A percentile compares a stretch with the other conserved stretches of the same genome.
Evolutionary conservation across 2,888 invertebrate species (phyloP).

Genomic region (Dolomedes plantarius): DNA sequence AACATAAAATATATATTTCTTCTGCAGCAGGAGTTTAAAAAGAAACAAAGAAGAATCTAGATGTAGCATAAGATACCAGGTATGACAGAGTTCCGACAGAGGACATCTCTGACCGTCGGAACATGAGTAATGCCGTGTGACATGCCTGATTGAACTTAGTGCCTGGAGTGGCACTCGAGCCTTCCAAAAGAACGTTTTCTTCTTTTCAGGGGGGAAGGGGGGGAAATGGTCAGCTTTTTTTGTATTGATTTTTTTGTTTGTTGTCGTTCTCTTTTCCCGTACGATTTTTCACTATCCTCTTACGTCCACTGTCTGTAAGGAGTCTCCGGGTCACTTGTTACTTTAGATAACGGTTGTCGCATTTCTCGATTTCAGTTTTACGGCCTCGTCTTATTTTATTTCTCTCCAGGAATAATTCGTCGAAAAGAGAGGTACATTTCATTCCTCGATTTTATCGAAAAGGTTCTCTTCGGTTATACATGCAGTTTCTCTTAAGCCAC

Average conservation of each 20-base stretch:
- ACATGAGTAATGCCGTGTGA: conserved; percentile 70
- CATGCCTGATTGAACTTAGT: conserved; percentile 69
- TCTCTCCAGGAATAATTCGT: too few relatives aligned
- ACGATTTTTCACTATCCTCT: conserved; percentile 9
- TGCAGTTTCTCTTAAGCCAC: too few relatives aligned
- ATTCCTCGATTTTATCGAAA: too few relatives aligned
- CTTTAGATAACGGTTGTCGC: conserved; percentile 22
- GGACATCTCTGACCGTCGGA: conserved; percentile 64
- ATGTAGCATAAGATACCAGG: conserved; percentile 66
- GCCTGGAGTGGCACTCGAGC: conserved; percentile 61
- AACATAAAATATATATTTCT: conserved; percentile 14
- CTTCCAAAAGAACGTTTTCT: conserved; percentile 30
- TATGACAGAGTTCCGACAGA: conserved; percentile 46
- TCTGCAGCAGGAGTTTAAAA: conserved; percentile 10
- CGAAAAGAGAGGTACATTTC: too few relatives aligned
- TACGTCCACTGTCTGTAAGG: conserved; percentile 44
- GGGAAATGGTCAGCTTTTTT: conserved; percentile 39
- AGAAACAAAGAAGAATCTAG: conserved; percentile 25
- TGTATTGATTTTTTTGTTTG: conserved; percentile 31
- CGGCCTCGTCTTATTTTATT: too few relatives aligned
- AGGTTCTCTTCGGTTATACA: too few relatives aligned
- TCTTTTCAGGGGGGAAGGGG: conserved; percentile 49
- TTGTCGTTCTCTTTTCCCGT: neutral
- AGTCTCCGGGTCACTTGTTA: conserved; percentile 68
- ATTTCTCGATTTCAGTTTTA: neutral